A percentile compares a stretch with the other conserved stretches of the same genome.
Conservation (phyloP, 2,888 invertebrate genomes). For the Chymomyza amoena region DNA sequence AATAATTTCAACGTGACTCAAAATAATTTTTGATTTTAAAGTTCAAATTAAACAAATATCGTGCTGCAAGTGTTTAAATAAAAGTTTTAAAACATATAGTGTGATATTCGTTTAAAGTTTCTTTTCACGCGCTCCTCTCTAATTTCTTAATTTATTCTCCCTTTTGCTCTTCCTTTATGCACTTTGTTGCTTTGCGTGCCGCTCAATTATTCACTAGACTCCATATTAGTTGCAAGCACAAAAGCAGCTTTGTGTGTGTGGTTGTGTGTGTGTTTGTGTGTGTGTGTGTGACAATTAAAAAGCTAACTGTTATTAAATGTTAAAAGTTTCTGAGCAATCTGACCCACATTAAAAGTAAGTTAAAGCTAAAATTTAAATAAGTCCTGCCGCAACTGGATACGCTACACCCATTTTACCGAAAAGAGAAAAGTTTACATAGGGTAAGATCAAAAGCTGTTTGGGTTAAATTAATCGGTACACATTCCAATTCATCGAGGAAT, state of each 20-base stretch:
- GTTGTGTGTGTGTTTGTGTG: too few species aligned
- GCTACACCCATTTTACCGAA: too few species aligned
- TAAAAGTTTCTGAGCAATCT: not conserved
- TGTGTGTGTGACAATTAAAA: not conserved
- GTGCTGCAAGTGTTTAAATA: not conserved
- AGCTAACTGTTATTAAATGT: conserved; percentile 3
- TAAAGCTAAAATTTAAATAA: not conserved
- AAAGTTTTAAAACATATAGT: not conserved
- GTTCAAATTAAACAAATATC: too few species aligned
- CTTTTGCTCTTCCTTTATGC: not conserved
- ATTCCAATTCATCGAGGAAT: too few species aligned
- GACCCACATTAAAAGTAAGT: not conserved
- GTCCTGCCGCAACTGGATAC: too few species aligned
- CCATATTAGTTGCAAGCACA: not conserved
- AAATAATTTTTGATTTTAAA: too few species aligned
- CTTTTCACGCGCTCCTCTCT: not conserved
- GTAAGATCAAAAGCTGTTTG: too few species aligned
- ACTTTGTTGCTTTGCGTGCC: not conserved
- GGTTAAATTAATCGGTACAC: too few species aligned
- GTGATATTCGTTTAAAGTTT: not conserved
- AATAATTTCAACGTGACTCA: too few species aligned
- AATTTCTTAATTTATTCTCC: not conserved
- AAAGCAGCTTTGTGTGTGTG: not conserved
- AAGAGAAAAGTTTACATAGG: too few species aligned
- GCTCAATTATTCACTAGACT: conserved; percentile 1